Evolutionary conservation across 1,140 invertebrate species (phyloP), one percentile per base, ranked within the genome.

Genomic region (Euschistus heros): DNA sequence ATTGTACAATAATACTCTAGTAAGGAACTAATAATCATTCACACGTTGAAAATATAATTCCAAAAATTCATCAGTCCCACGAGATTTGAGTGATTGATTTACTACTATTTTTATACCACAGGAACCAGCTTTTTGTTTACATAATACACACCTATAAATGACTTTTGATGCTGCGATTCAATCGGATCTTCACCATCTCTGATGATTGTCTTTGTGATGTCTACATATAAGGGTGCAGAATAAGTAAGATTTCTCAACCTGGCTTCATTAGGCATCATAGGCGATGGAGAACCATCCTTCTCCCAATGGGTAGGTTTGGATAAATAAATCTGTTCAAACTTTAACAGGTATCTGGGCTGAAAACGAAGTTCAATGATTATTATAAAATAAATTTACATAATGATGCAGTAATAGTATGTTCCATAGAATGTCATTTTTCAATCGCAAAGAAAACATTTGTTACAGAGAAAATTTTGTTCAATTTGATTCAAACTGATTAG

Each of bases 241-340:
- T 98, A 98, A 0, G 92, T 95, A 8, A 91, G 77, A 77, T 92
- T 92, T 63, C 89, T 79, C 62, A 91, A 75, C 66, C 94, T 81
- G 17, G 94, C 96, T 80, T 98, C 96, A 76, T 99, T 99, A 14
- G 96, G 96, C 95, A 98, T 98, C 94, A 99, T 97, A 65, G 94
- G 93, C 67, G 90, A 93, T 27, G 94, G 94, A 0, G 94, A 92
- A 75, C 96, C 96, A 81, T 99, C 96, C 80, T 98, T 98, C 77
- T 98, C 96, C 96, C 96, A 98, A 82, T 98, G 97, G 13, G 96
- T 99, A 7, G 96, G 96, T 76, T 98, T 98, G 0, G 95, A 98
- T 33, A 99, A 75, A 76, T 98, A 99, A 74, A 99, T 98, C 76
- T 99, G 96, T 75, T 98, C 96, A 80, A 99, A 99, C 77, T 98